Percentiles rank a stretch among this genome's conserved stretches.
phyloP scores from a whole-genome alignment of 1,140 invertebrate species.

The Cheumatopsyche charites region DNA sequence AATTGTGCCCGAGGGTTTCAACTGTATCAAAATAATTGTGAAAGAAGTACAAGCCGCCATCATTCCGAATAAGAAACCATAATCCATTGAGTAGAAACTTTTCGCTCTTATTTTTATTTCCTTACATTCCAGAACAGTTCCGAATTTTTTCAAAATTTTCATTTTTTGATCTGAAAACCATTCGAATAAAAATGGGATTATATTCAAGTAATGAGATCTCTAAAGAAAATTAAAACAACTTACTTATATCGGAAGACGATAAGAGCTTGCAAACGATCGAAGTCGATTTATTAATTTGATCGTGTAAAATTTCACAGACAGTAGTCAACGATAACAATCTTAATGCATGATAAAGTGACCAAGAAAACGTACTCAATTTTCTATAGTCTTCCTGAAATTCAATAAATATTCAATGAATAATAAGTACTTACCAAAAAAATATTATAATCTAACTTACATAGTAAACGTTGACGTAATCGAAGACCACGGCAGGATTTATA shows the following conservation, averaged over 20 bases:
- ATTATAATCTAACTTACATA: background rate
- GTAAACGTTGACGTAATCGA: background rate
- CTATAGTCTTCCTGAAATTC: background rate
- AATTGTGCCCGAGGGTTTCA: background rate
- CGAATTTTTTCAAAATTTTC: conserved; percentile 1
- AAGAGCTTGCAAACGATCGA: background rate
- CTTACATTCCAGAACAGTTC: background rate
- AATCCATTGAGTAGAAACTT: conserved; percentile 9
- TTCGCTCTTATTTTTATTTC: conserved; percentile 4
- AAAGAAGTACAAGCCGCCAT: background rate
- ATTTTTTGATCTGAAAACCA: too few species aligned
- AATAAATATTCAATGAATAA: background rate
- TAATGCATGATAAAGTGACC: background rate
- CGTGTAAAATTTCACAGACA: background rate
- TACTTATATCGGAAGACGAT: background rate
- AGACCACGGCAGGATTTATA: background rate
- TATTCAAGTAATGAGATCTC: too few species aligned
- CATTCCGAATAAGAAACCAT: background rate
- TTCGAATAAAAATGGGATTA: too few species aligned
- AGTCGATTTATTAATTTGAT: background rate
- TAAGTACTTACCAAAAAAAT: background rate
- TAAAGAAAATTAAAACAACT: background rate
- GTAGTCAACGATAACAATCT: background rate
- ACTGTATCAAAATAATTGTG: conserved; percentile 5
- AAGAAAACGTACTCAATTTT: background rate